phyloP scores from a whole-genome alignment of 30 jellyfish, hydroid and myxozoan species.

The Aurelia aurita region DNA sequence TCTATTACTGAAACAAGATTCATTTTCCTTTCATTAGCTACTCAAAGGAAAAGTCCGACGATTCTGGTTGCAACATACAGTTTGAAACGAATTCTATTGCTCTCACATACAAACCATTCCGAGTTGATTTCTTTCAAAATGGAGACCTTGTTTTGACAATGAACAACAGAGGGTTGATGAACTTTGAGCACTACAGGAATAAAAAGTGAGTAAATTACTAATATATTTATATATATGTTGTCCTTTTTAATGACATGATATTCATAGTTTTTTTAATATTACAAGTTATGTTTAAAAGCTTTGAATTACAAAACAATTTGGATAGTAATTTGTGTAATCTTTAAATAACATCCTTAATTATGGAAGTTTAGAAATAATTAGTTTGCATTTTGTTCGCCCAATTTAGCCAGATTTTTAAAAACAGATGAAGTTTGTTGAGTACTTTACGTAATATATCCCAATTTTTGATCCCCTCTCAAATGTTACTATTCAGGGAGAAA shows the following conservation, averaged over 20 bases:
- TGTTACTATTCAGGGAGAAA: neutral
- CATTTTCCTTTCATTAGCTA: neutral
- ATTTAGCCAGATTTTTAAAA: too few relatives aligned
- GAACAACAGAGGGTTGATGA: constrained; percentile 92
- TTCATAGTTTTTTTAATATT: neutral
- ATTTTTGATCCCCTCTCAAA: too few relatives aligned
- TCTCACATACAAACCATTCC: constrained; percentile 79
- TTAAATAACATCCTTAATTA: too few relatives aligned
- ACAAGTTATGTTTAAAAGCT: too few relatives aligned
- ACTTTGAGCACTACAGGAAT: constrained; percentile 91
- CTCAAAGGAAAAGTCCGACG: constrained; percentile 58
- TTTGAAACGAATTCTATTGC: constrained; percentile 74
- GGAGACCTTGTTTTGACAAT: constrained; percentile 74
- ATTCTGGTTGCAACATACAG: constrained; percentile 69
- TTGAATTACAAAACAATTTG: too few relatives aligned
- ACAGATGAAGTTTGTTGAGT: too few relatives aligned
- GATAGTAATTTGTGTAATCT: too few relatives aligned
- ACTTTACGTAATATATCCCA: too few relatives aligned
- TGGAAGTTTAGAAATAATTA: too few relatives aligned
- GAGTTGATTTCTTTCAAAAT: constrained; percentile 82
- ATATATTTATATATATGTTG: too few relatives aligned
- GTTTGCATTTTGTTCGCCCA: too few relatives aligned
- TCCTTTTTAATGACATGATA: neutral
- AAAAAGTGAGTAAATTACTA: constrained; percentile 64
- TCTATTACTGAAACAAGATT: too few relatives aligned